Percentiles rank a stretch among this genome's conserved stretches.
Evolutionary conservation across 1,140 invertebrate species (phyloP).

Genomic region (Drosophila asahinai): DNA sequence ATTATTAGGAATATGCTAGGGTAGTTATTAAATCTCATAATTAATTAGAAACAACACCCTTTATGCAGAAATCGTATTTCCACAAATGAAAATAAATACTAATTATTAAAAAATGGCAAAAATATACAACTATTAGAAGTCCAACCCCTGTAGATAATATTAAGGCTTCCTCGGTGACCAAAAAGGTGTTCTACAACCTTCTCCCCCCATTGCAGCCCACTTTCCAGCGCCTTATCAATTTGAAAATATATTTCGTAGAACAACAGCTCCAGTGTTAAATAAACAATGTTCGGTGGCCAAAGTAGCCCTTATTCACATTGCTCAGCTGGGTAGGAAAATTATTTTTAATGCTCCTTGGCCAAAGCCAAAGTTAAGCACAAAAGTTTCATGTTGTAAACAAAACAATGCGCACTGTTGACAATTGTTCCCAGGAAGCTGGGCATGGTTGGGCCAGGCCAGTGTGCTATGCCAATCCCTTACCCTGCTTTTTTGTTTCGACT

Average conservation of each 20-base stretch:
- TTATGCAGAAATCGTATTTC: too few relatives aligned
- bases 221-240: neutral
- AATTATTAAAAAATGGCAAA: neutral
- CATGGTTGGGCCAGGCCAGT: slow-evolving; percentile 16
- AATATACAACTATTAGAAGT: neutral
- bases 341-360: slow-evolving; percentile 60
- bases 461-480: neutral
- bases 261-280: slow-evolving; percentile 14
- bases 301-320: slow-evolving; percentile 51
- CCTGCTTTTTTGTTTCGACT: slow-evolving; percentile 53
- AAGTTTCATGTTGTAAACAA: slow-evolving; percentile 70
- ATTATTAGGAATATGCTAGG: too few relatives aligned
- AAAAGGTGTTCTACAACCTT: neutral
- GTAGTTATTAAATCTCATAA: too few relatives aligned
- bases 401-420: slow-evolving; percentile 75
- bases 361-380: slow-evolving; percentile 62
- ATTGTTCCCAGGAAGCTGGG: slow-evolving; percentile 63
- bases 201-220: neutral
- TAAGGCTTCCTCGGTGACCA: neutral
- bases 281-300: slow-evolving; percentile 32
- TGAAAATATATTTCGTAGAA: neutral
- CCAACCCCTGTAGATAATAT: too few relatives aligned
- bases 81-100: neutral
- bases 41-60: neutral
- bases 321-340: slow-evolving; percentile 58